Percentiles rank a stretch among this genome's conserved stretches.
phyloP scores from a whole-genome alignment of 1,140 invertebrate species.

The Popillia japonica region DNA sequence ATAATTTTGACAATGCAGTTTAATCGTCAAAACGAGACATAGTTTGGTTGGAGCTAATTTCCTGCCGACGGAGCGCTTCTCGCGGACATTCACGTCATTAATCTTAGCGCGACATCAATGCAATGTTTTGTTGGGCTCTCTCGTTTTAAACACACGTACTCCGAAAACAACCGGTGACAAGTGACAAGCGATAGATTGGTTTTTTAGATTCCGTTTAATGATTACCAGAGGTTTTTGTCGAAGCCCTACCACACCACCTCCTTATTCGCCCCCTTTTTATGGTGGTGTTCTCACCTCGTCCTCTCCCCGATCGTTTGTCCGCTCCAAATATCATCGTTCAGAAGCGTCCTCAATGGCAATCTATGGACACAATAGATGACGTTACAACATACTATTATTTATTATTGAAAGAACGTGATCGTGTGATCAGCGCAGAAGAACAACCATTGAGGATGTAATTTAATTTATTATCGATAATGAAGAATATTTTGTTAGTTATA shows the following conservation, averaged over 20 bases:
- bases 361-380: conserved; percentile 26
- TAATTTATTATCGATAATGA: neutral
- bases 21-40: conserved; percentile 40
- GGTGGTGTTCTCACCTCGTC: conserved; percentile 26
- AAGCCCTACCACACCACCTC: conserved; percentile 29
- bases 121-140: conserved; percentile 50
- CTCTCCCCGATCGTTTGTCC: conserved; percentile 8
- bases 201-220: conserved; percentile 53
- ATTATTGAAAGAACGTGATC: conserved; percentile 2
- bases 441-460: conserved; percentile 6
- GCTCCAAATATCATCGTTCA: conserved; percentile 19
- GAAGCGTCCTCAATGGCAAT: conserved; percentile 29
- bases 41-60: conserved; percentile 52
- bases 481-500: neutral
- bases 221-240: conserved; percentile 49
- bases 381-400: conserved; percentile 20
- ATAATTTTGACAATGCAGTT: conserved; percentile 41
- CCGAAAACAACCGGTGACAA: conserved; percentile 53
- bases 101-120: conserved; percentile 54
- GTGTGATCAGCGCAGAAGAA: neutral
- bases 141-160: conserved; percentile 52
- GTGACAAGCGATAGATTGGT: conserved; percentile 55
- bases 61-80: conserved; percentile 49
- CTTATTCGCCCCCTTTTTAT: conserved; percentile 36
- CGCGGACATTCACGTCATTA: conserved; percentile 53